Percentiles rank a stretch among this genome's conserved stretches.
Evolutionary conservation across 92 coral and sea anemone genomes (phyloP).

Genomic region (Epizoanthus ramosus): DNA sequence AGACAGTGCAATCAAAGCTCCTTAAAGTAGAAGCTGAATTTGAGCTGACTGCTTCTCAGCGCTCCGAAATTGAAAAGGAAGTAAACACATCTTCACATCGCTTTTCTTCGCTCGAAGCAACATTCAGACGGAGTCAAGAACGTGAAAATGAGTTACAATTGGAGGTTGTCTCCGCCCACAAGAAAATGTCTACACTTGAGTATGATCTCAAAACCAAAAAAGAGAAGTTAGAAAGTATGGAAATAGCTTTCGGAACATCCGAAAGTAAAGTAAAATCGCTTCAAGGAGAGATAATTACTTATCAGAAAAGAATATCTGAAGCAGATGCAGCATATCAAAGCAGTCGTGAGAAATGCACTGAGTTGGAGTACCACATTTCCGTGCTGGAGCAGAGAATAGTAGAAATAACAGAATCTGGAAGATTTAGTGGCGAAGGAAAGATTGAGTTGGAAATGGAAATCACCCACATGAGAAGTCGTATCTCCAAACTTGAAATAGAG

Average conservation of each 20-base stretch:
- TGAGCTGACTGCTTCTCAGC: slow-evolving; percentile 28
- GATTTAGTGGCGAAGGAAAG: slow-evolving; percentile 35
- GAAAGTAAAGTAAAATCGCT: slow-evolving; percentile 50
- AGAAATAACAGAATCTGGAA: slow-evolving; percentile 41
- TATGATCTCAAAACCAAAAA: slow-evolving; percentile 51
- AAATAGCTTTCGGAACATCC: slow-evolving; percentile 30
- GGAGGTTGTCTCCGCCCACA: slow-evolving; percentile 47
- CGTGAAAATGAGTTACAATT: slow-evolving; percentile 48
- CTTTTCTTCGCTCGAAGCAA: slow-evolving; percentile 47
- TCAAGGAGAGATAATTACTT: slow-evolving; percentile 34
- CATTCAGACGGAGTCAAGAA: slow-evolving; percentile 56
- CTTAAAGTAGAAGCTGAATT: slow-evolving; percentile 38
- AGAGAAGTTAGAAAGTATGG: slow-evolving; percentile 53
- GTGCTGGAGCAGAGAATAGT: slow-evolving; percentile 41
- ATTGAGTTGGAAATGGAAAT: slow-evolving; percentile 49
- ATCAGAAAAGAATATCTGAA: slow-evolving; percentile 36
- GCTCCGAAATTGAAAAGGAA: slow-evolving; percentile 33
- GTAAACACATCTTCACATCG: slow-evolving; percentile 24
- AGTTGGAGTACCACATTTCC: slow-evolving; percentile 45
- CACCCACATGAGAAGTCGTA: slow-evolving; percentile 46
- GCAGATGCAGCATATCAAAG: slow-evolving; percentile 34
- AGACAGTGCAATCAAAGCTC: slow-evolving; percentile 20
- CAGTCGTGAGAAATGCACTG: slow-evolving; percentile 27
- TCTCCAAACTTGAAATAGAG: slow-evolving; percentile 49
- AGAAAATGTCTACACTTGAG: slow-evolving; percentile 52